These are phyloP conservation scores for Sinohyriopsis cumingii DNA, from an alignment of 2,888 invertebrate species.

Conservation along the genomic window DNA sequence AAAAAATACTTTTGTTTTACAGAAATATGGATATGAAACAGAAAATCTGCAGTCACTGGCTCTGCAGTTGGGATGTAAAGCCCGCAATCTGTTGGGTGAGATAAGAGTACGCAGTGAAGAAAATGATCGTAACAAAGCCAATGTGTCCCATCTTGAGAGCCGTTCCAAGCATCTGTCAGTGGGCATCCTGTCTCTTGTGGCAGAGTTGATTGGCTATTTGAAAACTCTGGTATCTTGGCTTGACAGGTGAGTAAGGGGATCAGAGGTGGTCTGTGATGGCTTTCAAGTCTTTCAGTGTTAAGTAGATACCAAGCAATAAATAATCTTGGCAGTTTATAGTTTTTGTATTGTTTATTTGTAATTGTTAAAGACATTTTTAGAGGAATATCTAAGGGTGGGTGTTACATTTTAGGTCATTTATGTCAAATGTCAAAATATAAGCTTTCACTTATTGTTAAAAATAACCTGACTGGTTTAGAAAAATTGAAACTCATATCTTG, in stretches of 20 bases:
- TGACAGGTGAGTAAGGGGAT: constrained; percentile 78
- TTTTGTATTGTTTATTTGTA: too few relatives aligned
- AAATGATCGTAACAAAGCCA: constrained; percentile 59
- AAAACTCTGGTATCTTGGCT: constrained; percentile 94
- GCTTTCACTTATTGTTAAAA: too few relatives aligned
- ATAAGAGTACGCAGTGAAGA: constrained; percentile 75
- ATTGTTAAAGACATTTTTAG: too few relatives aligned
- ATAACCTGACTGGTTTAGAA: too few relatives aligned
- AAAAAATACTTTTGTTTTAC: constrained; percentile 62
- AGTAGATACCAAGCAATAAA: too few relatives aligned
- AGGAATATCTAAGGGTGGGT: too few relatives aligned
- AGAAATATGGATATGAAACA: constrained; percentile 92
- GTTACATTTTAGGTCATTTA: too few relatives aligned
- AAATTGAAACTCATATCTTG: too few relatives aligned
- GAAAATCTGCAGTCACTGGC: constrained; percentile 94
- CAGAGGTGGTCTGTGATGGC: too few relatives aligned
- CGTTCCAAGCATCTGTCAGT: constrained; percentile 45
- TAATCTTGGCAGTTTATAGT: too few relatives aligned
- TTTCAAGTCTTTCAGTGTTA: too few relatives aligned
- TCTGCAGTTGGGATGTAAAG: constrained; percentile 86
- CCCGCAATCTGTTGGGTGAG: constrained; percentile 84
- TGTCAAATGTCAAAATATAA: too few relatives aligned
- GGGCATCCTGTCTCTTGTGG: constrained; percentile 84
- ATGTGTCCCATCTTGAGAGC: constrained; percentile 33
- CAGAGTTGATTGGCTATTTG: constrained; percentile 86